Conservation (phyloP, 1,140 invertebrate genomes). For the Pseudomyrmex cubaensis region DNA sequence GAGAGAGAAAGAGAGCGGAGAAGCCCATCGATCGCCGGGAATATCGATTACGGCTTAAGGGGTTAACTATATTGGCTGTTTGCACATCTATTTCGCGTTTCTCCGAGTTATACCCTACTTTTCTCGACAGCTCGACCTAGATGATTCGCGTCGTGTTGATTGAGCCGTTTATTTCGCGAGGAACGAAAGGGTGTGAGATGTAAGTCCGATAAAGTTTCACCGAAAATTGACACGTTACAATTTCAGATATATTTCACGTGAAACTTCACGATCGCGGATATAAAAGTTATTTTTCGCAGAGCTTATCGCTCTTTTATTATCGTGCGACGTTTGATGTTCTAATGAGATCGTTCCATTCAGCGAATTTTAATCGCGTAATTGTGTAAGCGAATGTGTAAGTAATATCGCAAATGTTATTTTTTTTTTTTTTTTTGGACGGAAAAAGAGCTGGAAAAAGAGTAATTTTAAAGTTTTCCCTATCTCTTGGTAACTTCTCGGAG, state of each 20-base stretch:
- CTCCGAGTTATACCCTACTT: constrained; percentile 38
- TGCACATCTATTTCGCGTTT: constrained; percentile 53
- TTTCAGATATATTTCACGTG: too few species aligned
- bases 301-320: too few species aligned
- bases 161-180: constrained; percentile 4
- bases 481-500: background rate
- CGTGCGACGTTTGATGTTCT: too few species aligned
- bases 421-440: background rate
- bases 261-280: too few species aligned
- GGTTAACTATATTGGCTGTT: constrained; percentile 46
- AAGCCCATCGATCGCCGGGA: constrained; percentile 36
- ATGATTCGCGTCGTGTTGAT: constrained; percentile 18
- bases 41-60: constrained; percentile 57
- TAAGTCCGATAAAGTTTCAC: background rate
- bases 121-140: constrained; percentile 14
- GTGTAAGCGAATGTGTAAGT: background rate
- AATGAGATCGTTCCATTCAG: background rate
- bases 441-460: background rate
- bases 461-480: background rate
- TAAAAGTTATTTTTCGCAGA: too few species aligned
- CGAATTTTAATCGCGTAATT: background rate
- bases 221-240: too few species aligned
- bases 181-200: background rate
- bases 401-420: background rate
- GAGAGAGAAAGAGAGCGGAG: background rate